A percentile compares a stretch with the other conserved stretches of the same genome.
Evolutionary conservation across 37 sponge, comb jelly and placozoan species (phyloP).

Genomic region (Bolinopsis microptera): DNA sequence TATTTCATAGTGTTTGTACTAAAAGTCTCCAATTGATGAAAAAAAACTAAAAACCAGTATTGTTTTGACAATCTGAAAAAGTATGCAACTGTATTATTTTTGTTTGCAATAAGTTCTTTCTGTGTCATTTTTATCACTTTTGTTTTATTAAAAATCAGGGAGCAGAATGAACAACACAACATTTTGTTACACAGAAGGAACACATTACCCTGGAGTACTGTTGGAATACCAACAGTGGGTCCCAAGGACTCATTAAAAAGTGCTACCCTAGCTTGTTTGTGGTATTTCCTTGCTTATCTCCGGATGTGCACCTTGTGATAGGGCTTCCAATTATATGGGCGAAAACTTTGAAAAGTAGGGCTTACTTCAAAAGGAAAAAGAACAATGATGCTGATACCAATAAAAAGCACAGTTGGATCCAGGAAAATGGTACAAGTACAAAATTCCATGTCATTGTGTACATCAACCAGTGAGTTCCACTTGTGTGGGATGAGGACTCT

Average conservation of each 20-base stretch:
- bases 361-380: neutral
- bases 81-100: too few relatives aligned
- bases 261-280: neutral
- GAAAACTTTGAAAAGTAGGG: neutral
- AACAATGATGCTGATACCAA: neutral
- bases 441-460: neutral
- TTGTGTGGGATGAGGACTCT: neutral
- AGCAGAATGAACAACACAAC: neutral
- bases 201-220: neutral
- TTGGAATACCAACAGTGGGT: slow-evolving; percentile 30
- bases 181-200: neutral
- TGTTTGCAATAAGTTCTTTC: too few relatives aligned
- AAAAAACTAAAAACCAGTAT: too few relatives aligned
- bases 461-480: neutral
- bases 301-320: neutral
- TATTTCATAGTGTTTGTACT: too few relatives aligned
- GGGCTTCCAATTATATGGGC: neutral
- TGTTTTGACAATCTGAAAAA: too few relatives aligned
- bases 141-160: too few relatives aligned
- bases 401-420: neutral
- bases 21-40: too few relatives aligned
- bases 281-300: neutral
- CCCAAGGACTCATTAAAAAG: neutral
- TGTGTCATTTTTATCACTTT: too few relatives aligned
- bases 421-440: neutral